These are phyloP conservation scores for Papio anubis DNA, from an alignment of 2,113 vertebrate genomes.

Conservation along the genomic window DNA sequence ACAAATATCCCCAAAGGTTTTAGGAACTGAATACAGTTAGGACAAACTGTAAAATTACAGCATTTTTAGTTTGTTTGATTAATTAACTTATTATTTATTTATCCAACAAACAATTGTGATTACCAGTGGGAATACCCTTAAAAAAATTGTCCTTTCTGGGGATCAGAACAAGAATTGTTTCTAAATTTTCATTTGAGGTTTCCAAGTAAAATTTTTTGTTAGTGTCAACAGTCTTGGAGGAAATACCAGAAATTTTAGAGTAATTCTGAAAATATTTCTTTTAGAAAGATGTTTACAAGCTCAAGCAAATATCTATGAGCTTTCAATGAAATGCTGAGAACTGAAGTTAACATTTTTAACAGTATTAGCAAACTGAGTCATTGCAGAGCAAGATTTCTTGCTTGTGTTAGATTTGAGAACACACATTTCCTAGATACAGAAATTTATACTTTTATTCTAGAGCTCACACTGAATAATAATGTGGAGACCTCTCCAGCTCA, in stretches of 20 bases:
- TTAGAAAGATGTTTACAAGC: not conserved
- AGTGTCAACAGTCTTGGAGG: not conserved
- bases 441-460: conserved; percentile 47
- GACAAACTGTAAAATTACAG: not conserved
- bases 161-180: not conserved
- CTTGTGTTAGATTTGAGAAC: conserved; percentile 36
- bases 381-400: conserved; percentile 1
- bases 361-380: not conserved
- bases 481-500: not conserved
- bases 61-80: not conserved
- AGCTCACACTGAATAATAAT: not conserved
- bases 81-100: not conserved
- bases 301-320: not conserved
- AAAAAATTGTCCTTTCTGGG: not conserved
- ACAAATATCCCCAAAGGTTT: not conserved
- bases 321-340: not conserved
- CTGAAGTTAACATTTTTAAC: conserved; percentile 27
- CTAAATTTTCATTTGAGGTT: not conserved
- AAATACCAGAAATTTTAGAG: not conserved
- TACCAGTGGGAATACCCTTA: not conserved
- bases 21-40: not conserved
- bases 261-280: conserved; percentile 11
- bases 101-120: not conserved
- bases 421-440: conserved; percentile 29
- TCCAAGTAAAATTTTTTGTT: not conserved